Evolutionary conservation across 1,140 invertebrate genomes (phyloP).

Genomic region (Maniola jurtina): DNA sequence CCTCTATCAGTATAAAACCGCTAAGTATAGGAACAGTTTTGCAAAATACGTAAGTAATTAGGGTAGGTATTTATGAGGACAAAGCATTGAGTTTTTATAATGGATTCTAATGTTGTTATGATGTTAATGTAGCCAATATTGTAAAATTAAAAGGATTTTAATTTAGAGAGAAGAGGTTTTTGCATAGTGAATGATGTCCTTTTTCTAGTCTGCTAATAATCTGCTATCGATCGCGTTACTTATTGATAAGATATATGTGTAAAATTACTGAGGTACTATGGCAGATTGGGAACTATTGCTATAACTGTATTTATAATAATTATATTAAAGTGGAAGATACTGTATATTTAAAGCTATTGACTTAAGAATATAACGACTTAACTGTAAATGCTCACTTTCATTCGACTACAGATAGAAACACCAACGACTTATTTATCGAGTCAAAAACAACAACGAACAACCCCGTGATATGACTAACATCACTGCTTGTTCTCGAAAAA

Average conservation of each 20-base stretch:
- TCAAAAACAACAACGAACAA: slow-evolving; percentile 46
- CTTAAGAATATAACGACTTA: slow-evolving; percentile 69
- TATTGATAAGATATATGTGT: slow-evolving; percentile 52
- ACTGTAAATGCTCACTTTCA: slow-evolving; percentile 42
- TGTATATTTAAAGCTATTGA: slow-evolving; percentile 76
- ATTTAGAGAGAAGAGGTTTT: background rate
- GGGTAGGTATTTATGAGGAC: slow-evolving; percentile 3
- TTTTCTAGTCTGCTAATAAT: slow-evolving; percentile 27
- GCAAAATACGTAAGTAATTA: slow-evolving; percentile 19
- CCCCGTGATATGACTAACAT: slow-evolving; percentile 11
- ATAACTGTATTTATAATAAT: slow-evolving; percentile 60
- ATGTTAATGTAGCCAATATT: background rate
- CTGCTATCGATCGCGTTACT: slow-evolving; percentile 46
- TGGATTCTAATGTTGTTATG: background rate
- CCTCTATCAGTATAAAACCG: slow-evolving; percentile 23
- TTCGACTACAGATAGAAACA: slow-evolving; percentile 42
- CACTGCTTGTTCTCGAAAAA: slow-evolving; percentile 29
- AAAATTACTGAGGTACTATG: slow-evolving; percentile 73
- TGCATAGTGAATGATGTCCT: background rate
- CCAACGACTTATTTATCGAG: slow-evolving; percentile 47
- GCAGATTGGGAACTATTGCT: slow-evolving; percentile 73
- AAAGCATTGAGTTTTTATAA: background rate
- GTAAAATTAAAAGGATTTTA: background rate
- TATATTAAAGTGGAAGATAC: slow-evolving; percentile 75
- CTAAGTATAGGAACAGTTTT: slow-evolving; percentile 31